Evolutionary conservation across 2,888 invertebrate species (phyloP).

Genomic region (Hoplodrina blanda): DNA sequence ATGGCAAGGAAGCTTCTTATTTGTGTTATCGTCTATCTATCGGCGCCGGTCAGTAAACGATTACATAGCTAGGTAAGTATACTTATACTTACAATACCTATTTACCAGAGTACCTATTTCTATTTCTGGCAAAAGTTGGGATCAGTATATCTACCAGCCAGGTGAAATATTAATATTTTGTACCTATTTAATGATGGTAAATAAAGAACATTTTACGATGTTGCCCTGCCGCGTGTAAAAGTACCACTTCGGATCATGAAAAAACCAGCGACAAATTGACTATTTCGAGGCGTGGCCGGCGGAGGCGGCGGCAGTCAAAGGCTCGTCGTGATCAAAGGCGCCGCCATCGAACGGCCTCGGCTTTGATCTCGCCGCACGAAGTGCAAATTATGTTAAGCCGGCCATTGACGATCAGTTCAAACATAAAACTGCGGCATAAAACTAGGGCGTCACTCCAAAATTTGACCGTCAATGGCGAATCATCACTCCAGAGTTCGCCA

Average conservation of each 20-base stretch:
- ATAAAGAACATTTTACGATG: slow-evolving; percentile 36
- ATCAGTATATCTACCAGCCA: neutral
- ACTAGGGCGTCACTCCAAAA: no score
- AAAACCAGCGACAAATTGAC: slow-evolving; percentile 88
- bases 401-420: no score
- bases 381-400: slow-evolving; percentile 91
- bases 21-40: slow-evolving; percentile 3
- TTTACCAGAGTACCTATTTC: neutral
- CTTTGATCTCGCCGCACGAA: slow-evolving; percentile 90
- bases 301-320: slow-evolving; percentile 88
- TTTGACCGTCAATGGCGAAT: no score
- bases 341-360: slow-evolving; percentile 86
- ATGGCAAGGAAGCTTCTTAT: slow-evolving; percentile 10
- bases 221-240: slow-evolving; percentile 55
- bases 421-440: no score
- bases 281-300: slow-evolving; percentile 88
- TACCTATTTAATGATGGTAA: neutral
- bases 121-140: neutral
- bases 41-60: slow-evolving; percentile 2
- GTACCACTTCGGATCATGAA: slow-evolving; percentile 64
- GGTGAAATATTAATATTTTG: neutral
- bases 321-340: slow-evolving; percentile 88
- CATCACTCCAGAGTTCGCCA: no score
- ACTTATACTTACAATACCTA: neutral
- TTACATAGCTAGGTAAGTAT: no score